These are phyloP conservation scores for Tetragonisca angustula DNA, from an alignment of 2,888 invertebrate genomes.

Conservation along the genomic window DNA sequence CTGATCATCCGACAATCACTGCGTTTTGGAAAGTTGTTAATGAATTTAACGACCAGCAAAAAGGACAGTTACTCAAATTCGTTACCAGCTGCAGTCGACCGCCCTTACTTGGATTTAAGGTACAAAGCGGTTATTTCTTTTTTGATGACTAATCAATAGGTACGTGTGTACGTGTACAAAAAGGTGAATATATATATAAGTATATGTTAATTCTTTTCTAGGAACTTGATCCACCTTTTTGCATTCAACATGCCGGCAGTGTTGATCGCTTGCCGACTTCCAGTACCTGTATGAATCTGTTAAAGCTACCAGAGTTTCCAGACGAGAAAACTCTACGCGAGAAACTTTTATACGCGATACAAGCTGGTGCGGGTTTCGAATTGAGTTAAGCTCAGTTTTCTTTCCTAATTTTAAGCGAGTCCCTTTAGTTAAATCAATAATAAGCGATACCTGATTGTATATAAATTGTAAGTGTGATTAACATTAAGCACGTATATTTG, in stretches of 20 bases:
- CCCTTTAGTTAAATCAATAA: constrained; percentile 33
- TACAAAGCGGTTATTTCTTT: constrained; percentile 79
- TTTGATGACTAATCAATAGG: neutral
- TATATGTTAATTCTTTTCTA: constrained; percentile 79
- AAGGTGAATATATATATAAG: neutral
- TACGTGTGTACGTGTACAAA: neutral
- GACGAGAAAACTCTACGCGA: constrained; percentile 91
- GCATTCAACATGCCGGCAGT: constrained; percentile 96
- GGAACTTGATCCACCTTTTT: constrained; percentile 98
- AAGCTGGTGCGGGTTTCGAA: constrained; percentile 98
- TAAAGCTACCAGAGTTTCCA: constrained; percentile 96
- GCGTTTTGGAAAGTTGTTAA: constrained; percentile 96
- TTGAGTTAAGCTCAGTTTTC: constrained; percentile 88
- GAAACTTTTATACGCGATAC: constrained; percentile 96
- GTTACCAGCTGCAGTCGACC: constrained; percentile 99
- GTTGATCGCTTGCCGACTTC: constrained; percentile 97
- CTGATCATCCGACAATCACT: constrained; percentile 92
- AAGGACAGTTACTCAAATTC: constrained; percentile 96
- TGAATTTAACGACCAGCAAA: constrained; percentile 92
- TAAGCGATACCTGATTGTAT: constrained; percentile 56
- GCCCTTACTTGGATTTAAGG: constrained; percentile 98
- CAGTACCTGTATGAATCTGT: constrained; percentile 98
- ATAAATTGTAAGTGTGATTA: constrained; percentile 53
- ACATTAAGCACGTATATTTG: constrained; percentile 25
- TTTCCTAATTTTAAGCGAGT: constrained; percentile 12